Conservation (phyloP, 2,113 vertebrate genomes). For the Rallus limicola region DNA sequence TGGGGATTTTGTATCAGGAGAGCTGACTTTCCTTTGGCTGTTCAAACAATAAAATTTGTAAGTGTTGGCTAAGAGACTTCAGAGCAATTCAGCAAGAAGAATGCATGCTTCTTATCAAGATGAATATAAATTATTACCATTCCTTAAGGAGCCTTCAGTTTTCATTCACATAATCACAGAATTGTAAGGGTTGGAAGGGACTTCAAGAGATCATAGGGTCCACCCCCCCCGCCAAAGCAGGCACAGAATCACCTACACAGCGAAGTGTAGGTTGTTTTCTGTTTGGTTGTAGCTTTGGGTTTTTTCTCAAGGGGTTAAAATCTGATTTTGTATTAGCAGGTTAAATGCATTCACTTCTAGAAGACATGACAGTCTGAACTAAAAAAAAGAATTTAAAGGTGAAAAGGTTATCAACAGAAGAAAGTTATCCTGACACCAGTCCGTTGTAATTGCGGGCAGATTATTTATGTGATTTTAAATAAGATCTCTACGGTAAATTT, state of each 20-base stretch:
- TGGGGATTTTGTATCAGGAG: background rate
- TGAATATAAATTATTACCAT: background rate
- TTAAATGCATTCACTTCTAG: conserved; percentile 50
- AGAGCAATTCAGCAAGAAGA: background rate
- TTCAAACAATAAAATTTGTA: background rate
- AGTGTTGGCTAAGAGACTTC: background rate
- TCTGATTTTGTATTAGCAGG: conserved; percentile 59
- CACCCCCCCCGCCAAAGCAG: too few species aligned
- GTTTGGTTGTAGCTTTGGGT: too few species aligned
- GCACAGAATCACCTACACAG: too few species aligned
- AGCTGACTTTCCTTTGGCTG: background rate
- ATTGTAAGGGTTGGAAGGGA: too few species aligned
- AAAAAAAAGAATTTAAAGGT: conserved; percentile 72
- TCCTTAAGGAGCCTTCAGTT: background rate
- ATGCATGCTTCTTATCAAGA: background rate
- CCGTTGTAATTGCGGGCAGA: conserved; percentile 60
- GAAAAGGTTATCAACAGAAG: conserved; percentile 75
- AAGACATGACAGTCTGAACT: conserved; percentile 39
- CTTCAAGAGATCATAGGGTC: too few species aligned
- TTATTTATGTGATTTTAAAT: conserved; percentile 69
- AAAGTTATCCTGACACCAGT: conserved; percentile 70
- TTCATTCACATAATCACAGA: background rate
- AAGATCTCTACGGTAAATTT: conserved; percentile 49
- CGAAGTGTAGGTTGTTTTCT: too few species aligned
- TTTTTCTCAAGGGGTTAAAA: conserved; percentile 18